A percentile compares a stretch with the other conserved stretches of the same genome.
Evolutionary conservation across 2,797 vertebrate genomes (phyloP).

Genomic region (Simalia tracyae): DNA sequence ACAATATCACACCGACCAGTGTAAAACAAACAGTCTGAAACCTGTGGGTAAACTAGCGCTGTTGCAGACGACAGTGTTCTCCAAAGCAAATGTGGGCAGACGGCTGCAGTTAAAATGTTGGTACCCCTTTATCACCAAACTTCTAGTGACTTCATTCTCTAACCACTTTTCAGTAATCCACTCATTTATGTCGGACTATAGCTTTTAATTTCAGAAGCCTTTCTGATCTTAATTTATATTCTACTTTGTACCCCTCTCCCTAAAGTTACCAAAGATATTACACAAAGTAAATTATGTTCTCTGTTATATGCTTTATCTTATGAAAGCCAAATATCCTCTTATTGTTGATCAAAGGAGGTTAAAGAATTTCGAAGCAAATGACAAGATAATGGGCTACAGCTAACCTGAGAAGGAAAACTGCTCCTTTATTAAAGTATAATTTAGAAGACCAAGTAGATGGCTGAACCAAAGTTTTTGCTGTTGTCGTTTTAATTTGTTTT

Average conservation of each 20-base stretch:
- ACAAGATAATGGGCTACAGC: slow-evolving; percentile 74
- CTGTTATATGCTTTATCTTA: slow-evolving; percentile 96
- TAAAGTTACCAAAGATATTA: slow-evolving; percentile 98
- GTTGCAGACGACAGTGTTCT: slow-evolving; percentile 52
- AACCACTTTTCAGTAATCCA: slow-evolving; percentile 81
- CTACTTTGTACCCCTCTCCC: slow-evolving; percentile 78
- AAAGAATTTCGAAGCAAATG: slow-evolving; percentile 79
- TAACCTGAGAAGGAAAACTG: slow-evolving; percentile 75
- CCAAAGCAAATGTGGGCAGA: slow-evolving; percentile 50
- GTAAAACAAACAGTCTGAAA: slow-evolving; percentile 48
- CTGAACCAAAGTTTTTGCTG: slow-evolving; percentile 87
- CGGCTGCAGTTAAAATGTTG: slow-evolving; percentile 52
- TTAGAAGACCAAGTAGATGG: slow-evolving; percentile 76
- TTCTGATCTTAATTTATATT: slow-evolving; percentile 82
- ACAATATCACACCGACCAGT: slow-evolving; percentile 58
- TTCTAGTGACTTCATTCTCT: slow-evolving; percentile 71
- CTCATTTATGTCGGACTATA: slow-evolving; percentile 83
- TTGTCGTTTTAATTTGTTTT: slow-evolving; percentile 72
- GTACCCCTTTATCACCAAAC: slow-evolving; percentile 65
- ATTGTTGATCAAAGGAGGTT: slow-evolving; percentile 83
- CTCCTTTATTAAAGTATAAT: slow-evolving; percentile 75
- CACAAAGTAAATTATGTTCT: slow-evolving; percentile 89
- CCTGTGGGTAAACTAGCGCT: slow-evolving; percentile 29
- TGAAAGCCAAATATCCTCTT: slow-evolving; percentile 95
- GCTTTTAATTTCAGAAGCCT: slow-evolving; percentile 79